Percentiles rank a stretch among this genome's conserved stretches.
phyloP scores from a whole-genome alignment of 2,113 vertebrate genomes.

The Engystomops pustulosus region DNA sequence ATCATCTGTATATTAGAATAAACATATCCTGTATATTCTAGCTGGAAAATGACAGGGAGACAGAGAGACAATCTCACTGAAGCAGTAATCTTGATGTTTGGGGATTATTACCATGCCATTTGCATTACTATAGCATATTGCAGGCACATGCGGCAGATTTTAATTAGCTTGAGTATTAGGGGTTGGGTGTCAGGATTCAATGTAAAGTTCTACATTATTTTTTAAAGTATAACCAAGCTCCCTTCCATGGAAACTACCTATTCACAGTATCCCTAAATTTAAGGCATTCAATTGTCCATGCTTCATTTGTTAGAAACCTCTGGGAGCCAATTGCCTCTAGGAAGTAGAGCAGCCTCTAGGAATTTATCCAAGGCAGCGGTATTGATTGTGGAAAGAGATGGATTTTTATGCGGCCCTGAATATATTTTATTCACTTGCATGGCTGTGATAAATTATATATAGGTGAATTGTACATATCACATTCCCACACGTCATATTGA shows the following conservation, averaged over 20 bases:
- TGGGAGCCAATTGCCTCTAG: slow-evolving; percentile 41
- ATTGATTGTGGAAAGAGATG: slow-evolving; percentile 41
- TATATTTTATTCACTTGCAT: slow-evolving; percentile 15
- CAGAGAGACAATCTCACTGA: neutral
- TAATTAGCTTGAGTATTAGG: neutral
- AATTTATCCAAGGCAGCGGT: slow-evolving; percentile 29
- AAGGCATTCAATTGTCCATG: neutral
- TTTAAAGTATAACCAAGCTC: neutral
- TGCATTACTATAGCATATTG: slow-evolving; percentile 20
- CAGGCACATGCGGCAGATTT: slow-evolving; percentile 21
- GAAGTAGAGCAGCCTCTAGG: slow-evolving; percentile 24
- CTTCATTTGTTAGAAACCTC: slow-evolving; percentile 14
- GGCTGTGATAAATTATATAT: slow-evolving; percentile 44
- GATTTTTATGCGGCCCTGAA: slow-evolving; percentile 19
- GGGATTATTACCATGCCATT: slow-evolving; percentile 4
- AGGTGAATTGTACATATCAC: slow-evolving; percentile 32
- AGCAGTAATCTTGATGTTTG: neutral
- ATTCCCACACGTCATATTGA: neutral
- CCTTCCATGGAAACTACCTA: neutral
- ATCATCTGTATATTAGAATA: neutral
- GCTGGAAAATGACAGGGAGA: neutral
- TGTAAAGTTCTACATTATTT: neutral
- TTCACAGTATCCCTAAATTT: slow-evolving; percentile 21
- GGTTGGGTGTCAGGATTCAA: neutral
- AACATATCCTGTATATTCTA: neutral